phyloP scores from a whole-genome alignment of 1,140 invertebrate genomes.

The Lordiphosa mommai region DNA sequence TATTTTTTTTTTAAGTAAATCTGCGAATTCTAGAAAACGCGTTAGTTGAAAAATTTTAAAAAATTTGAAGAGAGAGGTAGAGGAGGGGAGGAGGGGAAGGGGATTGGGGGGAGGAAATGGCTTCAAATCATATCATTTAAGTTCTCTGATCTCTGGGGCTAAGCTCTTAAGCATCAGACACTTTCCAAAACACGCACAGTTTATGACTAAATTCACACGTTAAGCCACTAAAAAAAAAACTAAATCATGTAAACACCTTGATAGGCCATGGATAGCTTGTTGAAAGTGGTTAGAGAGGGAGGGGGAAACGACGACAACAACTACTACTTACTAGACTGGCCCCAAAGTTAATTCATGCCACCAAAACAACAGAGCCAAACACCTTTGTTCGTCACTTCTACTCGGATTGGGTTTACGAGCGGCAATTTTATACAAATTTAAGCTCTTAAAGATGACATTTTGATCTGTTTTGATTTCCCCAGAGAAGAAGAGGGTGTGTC shows the following conservation, averaged over 20 bases:
- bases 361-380: slow-evolving; percentile 15
- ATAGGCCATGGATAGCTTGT: slow-evolving; percentile 26
- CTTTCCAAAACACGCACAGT: slow-evolving; percentile 1
- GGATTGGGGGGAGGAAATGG: no score
- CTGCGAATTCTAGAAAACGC: no score
- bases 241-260: slow-evolving; percentile 58
- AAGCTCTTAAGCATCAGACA: background rate
- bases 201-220: slow-evolving; percentile 17
- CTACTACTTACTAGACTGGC: background rate
- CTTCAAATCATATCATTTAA: no score
- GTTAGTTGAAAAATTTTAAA: no score
- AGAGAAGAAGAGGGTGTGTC: slow-evolving; percentile 38
- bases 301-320: no score
- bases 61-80: no score
- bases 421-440: slow-evolving; percentile 76
- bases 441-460: slow-evolving; percentile 79
- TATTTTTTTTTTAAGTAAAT: no score
- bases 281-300: no score
- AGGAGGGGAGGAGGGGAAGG: no score
- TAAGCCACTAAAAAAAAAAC: slow-evolving; percentile 38
- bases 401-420: slow-evolving; percentile 46
- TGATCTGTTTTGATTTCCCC: slow-evolving; percentile 79
- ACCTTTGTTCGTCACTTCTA: slow-evolving; percentile 39
- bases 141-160: no score
- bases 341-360: background rate